A percentile compares a stretch with the other conserved stretches of the same genome.
Conservation (phyloP, 2,113 vertebrate genomes). For the Nymphicus hollandicus region DNA sequence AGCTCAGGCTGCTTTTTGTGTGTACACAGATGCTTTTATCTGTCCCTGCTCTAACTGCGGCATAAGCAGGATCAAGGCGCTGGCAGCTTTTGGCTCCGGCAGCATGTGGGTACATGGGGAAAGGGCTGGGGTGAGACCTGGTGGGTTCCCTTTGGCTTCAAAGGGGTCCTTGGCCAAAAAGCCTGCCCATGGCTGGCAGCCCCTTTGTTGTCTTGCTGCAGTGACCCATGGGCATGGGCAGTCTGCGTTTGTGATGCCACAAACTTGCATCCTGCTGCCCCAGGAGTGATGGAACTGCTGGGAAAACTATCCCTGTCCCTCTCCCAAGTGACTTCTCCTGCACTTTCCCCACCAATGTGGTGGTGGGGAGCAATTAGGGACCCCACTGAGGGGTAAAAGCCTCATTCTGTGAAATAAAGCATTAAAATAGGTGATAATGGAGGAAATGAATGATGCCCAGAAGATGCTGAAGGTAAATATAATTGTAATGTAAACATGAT, state of each 20-base stretch:
- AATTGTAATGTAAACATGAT: slow-evolving; percentile 52
- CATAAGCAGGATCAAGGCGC: fast-evolving
- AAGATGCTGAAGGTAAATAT: slow-evolving; percentile 43
- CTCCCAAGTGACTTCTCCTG: neutral
- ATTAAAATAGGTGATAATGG: neutral
- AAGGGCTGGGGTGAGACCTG: neutral
- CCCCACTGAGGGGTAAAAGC: neutral
- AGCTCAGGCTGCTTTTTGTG: neutral
- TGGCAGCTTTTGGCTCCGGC: neutral
- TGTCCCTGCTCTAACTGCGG: fast-evolving
- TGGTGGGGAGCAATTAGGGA: neutral
- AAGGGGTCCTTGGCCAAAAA: neutral
- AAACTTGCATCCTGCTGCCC: fast-evolving
- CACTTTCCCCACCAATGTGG: neutral
- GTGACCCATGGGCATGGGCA: fast-evolving
- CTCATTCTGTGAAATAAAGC: neutral
- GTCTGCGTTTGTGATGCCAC: fast-evolving
- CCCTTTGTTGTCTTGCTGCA: fast-evolving
- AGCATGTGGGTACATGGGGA: neutral
- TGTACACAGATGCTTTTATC: neutral
- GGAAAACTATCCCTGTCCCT: neutral
- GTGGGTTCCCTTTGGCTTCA: neutral
- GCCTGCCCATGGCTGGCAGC: fast-evolving
- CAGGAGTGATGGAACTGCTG: fast-evolving
- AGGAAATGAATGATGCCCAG: slow-evolving; percentile 41